phyloP scores from a whole-genome alignment of 2,113 vertebrate genomes.

The Porphyrio hochstetteri region DNA sequence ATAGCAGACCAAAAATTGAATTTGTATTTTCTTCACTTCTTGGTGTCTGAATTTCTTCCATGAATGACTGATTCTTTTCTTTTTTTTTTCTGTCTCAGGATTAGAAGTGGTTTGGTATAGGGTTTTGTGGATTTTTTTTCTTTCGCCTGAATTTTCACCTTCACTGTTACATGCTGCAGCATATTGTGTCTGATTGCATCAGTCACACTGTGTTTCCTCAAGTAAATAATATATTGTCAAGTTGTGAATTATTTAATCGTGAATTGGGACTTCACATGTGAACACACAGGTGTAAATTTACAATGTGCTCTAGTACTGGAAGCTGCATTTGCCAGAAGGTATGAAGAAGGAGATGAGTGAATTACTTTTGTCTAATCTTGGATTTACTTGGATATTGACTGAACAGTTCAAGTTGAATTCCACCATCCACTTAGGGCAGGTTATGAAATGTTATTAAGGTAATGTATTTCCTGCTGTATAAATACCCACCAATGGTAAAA shows the following conservation, averaged over 20 bases:
- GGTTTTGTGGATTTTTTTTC: not conserved
- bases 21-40: not conserved
- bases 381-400: not conserved
- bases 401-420: not conserved
- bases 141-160: not conserved
- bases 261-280: not conserved
- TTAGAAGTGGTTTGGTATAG: not conserved
- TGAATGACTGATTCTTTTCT: not conserved
- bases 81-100: not conserved
- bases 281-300: not conserved
- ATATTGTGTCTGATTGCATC: conserved; percentile 1
- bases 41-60: not conserved
- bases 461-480: not conserved
- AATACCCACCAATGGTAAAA: not conserved
- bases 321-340: not conserved
- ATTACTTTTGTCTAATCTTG: not conserved
- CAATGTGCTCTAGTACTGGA: not conserved
- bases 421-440: not conserved
- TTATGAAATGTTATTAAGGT: not conserved
- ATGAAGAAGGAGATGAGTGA: not conserved
- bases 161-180: not conserved
- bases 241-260: conserved; percentile 36
- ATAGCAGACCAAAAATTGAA: not conserved
- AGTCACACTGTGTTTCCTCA: not conserved
- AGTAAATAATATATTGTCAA: conserved; percentile 35